Evolutionary conservation across 2,888 invertebrate genomes (phyloP), one percentile per base, ranked within the genome.

Genomic region (Oxycera nigricornis): DNA sequence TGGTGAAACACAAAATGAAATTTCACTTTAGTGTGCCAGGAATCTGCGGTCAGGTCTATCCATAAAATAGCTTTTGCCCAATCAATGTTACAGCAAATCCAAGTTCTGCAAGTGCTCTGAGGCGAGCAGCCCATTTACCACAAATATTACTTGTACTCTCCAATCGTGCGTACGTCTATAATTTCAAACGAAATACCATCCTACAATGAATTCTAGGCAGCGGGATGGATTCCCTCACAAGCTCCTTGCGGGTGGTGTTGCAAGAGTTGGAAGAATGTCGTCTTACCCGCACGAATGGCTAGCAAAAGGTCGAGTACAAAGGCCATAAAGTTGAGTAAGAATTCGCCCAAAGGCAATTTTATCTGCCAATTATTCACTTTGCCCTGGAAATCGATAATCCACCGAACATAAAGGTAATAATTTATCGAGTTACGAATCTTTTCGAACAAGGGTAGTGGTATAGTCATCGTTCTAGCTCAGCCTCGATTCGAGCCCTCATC

Each of bases 311-410:
- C 59, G 2, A 30, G 14, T 30, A 30, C 30, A 59, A 59, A 59
- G 59, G 59, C 59, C 11, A 26, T 59, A 59, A 59, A 59, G 59
- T 59, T 59, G 59, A 11, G 59, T 55, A 59, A 28, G 59, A 59
- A 59, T 28, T 59, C 30, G 59, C 59, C 59, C 14, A 59, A 55
- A 59, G 59, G 59, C 26, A 59, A 59, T 59, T 28, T 17, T 28
- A 59, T 59, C 59, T 59, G 30, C 59, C 59, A 59, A 59, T 59
- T 28, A 59, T 59, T 59, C 59, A 59, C 59, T 20, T 11, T 59
- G 17, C 20, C 30, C 30, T 59, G 59, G 28, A 59, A 59, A 59
- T 59, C 59, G 59, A 59, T 59, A 59, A 59, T 59, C 28, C 30
- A 22, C 30, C 59, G 59, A 59, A 59, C 30, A 28, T 59, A 59